Evolutionary conservation across 2,888 invertebrate species (phyloP), one percentile per base, ranked within the genome.

Genomic region (Melikaiella ostensackeni): DNA sequence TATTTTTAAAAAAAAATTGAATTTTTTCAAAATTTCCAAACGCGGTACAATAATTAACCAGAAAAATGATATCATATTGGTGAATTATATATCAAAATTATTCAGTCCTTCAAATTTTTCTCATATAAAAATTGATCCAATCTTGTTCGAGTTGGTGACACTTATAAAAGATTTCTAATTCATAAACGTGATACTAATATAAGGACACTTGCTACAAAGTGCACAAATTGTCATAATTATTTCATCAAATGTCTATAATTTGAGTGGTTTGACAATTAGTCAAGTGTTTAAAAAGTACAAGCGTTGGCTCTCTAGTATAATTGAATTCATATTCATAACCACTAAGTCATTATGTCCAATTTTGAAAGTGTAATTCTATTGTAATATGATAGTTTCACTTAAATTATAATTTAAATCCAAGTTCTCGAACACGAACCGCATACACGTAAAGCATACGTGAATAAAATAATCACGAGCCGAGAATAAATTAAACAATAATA

Each of bases 361-460:
- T 35, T 16, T 35, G 35, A 63, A 63, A 63, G 62, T 63, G n/a
- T 35, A 63, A 35, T n/a, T 63, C 35, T 21, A 63, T 63, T 63
- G 21, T 63, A 7, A 61, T 30, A 19, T 30, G 30, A 19, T 33
- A 35, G 62, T 63, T 63, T 63, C 62, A 63, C 62, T 63, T 9
- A 63, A 63, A 9, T 63, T 63, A 63, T 63, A 35, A 63, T 63
- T 19, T 3, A 9, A 16, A 19, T 63, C 35, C 21, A 35, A 11
- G 21, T 21, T 63, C 30, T 33, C 63, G 13, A 33, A 35, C 11
- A 21, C 21, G 35, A 35, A 11, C 62, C 7, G 19, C 19, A 7
- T 33, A 35, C 62, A 33, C 33, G 9, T 62, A 33, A 30, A 33
- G 38, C 13, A 11, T 38, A 13, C 38, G 13, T 38, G 35, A 35